Evolutionary conservation across 2,113 vertebrate genomes (phyloP).

Genomic region (Cyrtonyx montezumae): DNA sequence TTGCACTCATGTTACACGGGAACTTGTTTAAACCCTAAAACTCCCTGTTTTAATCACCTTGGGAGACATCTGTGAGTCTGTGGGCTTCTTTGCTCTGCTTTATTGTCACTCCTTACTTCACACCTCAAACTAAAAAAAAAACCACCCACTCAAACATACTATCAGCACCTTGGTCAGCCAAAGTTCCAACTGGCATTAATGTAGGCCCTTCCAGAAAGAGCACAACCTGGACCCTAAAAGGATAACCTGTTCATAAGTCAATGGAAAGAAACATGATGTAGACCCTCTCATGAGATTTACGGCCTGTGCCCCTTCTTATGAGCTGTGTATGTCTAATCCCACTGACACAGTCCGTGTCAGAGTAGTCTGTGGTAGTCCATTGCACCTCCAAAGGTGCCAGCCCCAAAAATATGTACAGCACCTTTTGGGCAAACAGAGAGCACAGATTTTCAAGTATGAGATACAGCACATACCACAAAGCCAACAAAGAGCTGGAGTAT

Average conservation of each 20-base stretch:
- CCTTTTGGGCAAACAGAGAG: background rate
- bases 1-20: background rate
- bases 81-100: background rate
- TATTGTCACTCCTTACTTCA: background rate
- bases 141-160: background rate
- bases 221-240: background rate
- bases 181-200: background rate
- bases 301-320: background rate
- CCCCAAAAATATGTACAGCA: background rate
- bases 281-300: background rate
- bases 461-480: background rate
- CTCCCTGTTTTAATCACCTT: background rate
- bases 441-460: slow-evolving; percentile 39
- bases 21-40: background rate
- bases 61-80: background rate
- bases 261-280: background rate
- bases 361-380: background rate
- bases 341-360: background rate
- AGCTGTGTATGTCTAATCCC: background rate
- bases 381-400: fast-evolving
- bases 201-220: background rate
- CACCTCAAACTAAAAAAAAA: background rate
- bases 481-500: fast-evolving
- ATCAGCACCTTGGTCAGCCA: background rate
- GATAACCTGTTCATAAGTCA: background rate